Evolutionary conservation across 1,140 invertebrate genomes (phyloP), one percentile per base, ranked within the genome.

Genomic region (Temnothorax curvispinosus): DNA sequence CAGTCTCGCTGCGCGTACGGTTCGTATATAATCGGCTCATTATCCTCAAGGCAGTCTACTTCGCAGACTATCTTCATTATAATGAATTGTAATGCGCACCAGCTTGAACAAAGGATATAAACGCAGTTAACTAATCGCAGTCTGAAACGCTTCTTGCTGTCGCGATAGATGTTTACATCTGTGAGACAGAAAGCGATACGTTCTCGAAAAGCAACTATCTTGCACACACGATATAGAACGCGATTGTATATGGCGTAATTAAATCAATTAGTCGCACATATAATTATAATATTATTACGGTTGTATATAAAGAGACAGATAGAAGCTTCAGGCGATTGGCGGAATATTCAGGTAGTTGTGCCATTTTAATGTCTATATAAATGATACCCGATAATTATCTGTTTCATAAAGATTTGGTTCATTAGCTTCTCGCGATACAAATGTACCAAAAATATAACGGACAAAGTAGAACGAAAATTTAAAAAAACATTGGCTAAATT

Each of bases 21-120:
- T 60, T 54, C 80, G 69, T 84, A 84, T 84, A 84, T 84, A 75
- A 84, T 75, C 80, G 80, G 69, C 80, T 84, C 80, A 84, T 84
- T 84, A 84, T 84, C 80, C 69, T 62, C 80, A 75, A 84, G 80
- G 80, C 56, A 75, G 80, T 60, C 80, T 84, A 84, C 41, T 72
- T 75, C 69, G 80, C 80, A 75, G 41, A 84, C 80, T 74, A 84
- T 84, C 80, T 84, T 84, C 80, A 62, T 84, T 84, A 75, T 84
- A 75, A 84, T 84, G 80, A 84, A 84, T 84, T 72, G 80, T 75
- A 75, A 84, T 84, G 80, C 69, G 67, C 60, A 47, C 38, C 80
- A 74, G 67, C 11, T 27, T 9, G 80, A 84, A 84, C 80, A 84
- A 84, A 84, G 80, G 69, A 60, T 50, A 60, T 50, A 67, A 44